Conservation (phyloP, 1,140 invertebrate species). For the Orussus abietinus region DNA sequence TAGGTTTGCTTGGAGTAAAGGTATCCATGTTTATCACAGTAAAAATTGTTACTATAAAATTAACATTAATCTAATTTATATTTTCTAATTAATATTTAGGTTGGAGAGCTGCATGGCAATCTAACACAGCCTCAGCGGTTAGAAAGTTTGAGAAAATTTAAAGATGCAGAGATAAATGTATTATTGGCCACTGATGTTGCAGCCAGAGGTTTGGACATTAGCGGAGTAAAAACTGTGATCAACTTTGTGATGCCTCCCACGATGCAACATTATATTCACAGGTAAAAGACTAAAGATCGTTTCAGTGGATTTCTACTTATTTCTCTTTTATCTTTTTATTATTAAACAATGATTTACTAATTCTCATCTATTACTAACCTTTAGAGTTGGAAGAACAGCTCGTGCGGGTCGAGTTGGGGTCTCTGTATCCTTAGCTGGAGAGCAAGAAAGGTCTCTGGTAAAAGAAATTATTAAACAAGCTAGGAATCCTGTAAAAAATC, state of each 20-base stretch:
- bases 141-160: constrained; percentile 85
- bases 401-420: constrained; percentile 86
- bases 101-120: constrained; percentile 94
- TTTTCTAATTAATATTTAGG: constrained; percentile 49
- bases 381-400: constrained; percentile 86
- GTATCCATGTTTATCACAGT: constrained; percentile 35
- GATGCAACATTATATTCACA: constrained; percentile 93
- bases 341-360: neutral
- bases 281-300: constrained; percentile 57
- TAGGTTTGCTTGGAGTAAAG: constrained; percentile 82
- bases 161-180: constrained; percentile 84
- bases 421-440: constrained; percentile 90
- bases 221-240: constrained; percentile 93
- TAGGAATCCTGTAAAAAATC: constrained; percentile 78
- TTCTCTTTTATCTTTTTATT: too few relatives aligned
- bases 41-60: constrained; percentile 2
- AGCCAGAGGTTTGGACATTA: constrained; percentile 93
- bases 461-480: constrained; percentile 90
- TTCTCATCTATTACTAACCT: neutral
- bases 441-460: constrained; percentile 84
- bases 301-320: too few relatives aligned
- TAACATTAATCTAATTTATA: constrained; percentile 8
- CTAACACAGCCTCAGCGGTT: constrained; percentile 88
- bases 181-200: constrained; percentile 95
- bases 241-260: constrained; percentile 95